Conservation (phyloP, 2,797 vertebrate genomes). For the Acanthiza pusilla region DNA sequence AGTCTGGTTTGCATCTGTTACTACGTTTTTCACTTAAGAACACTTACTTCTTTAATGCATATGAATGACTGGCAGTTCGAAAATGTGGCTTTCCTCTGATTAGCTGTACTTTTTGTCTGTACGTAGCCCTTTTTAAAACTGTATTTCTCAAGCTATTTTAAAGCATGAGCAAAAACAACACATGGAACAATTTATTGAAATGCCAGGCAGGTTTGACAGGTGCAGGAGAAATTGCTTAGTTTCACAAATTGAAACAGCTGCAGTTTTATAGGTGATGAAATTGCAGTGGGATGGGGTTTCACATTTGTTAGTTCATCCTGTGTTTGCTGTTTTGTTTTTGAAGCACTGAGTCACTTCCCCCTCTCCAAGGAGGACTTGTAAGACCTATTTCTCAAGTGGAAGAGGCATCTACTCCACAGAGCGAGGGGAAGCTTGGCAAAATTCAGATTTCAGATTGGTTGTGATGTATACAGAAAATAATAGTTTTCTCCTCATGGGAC, state of each 20-base stretch:
- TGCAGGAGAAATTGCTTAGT: slow-evolving; percentile 12
- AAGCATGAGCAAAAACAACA: slow-evolving; percentile 3
- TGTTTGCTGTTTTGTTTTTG: slow-evolving; percentile 2
- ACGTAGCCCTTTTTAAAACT: background rate
- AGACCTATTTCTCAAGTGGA: background rate
- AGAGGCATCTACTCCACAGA: background rate
- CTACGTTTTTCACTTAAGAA: background rate
- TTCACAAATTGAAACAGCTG: slow-evolving; percentile 27
- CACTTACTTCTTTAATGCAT: background rate
- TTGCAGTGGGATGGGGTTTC: background rate
- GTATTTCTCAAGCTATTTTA: slow-evolving; percentile 8
- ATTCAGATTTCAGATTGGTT: background rate
- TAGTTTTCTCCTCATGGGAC: background rate
- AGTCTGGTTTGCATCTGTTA: slow-evolving; percentile 32
- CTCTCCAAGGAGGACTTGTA: background rate
- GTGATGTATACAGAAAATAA: background rate
- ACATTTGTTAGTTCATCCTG: slow-evolving; percentile 4
- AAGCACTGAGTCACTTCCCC: background rate
- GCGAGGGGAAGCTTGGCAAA: background rate
- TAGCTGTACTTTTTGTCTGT: background rate
- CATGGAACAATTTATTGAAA: slow-evolving; percentile 17
- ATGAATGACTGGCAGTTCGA: background rate
- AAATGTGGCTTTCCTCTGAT: slow-evolving; percentile 29
- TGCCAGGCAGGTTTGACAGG: slow-evolving; percentile 33
- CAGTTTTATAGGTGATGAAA: slow-evolving; percentile 37